Conservation (phyloP, 2,113 vertebrate species). For the Picathartes gymnocephalus region DNA sequence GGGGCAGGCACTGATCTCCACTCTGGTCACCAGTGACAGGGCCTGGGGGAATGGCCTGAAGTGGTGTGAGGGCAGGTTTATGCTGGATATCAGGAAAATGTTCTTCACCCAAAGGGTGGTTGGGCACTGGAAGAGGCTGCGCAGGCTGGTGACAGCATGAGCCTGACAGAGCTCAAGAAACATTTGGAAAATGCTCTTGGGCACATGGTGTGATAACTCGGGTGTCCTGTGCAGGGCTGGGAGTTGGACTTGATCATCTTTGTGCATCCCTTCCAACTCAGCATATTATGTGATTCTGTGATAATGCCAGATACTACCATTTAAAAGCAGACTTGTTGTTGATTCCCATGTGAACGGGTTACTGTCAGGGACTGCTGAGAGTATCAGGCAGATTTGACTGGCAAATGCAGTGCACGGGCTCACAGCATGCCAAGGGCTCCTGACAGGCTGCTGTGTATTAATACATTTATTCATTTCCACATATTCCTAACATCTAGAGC, state of each 20-base stretch:
- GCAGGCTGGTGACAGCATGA: neutral
- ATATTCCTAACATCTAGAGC: neutral
- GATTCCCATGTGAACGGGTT: neutral
- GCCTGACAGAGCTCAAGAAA: neutral
- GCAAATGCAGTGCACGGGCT: neutral
- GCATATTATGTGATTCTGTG: neutral
- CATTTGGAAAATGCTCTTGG: accelerated
- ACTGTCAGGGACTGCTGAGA: neutral
- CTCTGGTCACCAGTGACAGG: neutral
- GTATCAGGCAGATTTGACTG: neutral
- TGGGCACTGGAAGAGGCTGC: neutral
- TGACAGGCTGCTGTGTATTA: neutral
- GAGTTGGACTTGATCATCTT: neutral
- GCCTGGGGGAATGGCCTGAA: neutral
- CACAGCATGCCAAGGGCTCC: neutral
- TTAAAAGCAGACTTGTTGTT: neutral
- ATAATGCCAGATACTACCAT: neutral
- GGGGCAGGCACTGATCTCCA: neutral
- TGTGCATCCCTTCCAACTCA: neutral
- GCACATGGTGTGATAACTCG: accelerated
- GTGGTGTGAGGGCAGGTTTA: neutral
- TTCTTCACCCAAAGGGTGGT: neutral
- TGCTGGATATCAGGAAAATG: neutral
- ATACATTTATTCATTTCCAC: slow-evolving; percentile 6
- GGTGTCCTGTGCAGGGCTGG: neutral